Percentiles rank a stretch among this genome's conserved stretches.
phyloP scores from a whole-genome alignment of 2,797 vertebrate genomes.

The Carcharodon carcharias region DNA sequence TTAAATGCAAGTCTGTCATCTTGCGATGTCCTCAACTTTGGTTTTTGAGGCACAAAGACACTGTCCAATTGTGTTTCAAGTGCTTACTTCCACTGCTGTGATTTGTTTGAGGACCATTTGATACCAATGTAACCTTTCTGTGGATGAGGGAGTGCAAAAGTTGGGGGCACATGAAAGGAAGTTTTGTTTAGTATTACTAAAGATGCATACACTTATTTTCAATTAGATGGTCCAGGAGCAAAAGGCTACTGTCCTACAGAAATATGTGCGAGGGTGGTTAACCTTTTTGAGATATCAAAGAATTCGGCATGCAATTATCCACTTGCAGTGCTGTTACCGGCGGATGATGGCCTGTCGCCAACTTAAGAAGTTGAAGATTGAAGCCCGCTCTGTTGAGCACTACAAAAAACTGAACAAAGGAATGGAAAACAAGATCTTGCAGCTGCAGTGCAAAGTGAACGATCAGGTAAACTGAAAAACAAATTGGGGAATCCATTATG shows the following conservation, averaged over 20 bases:
- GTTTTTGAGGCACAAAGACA: neutral
- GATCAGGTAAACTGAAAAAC: constrained; percentile 53
- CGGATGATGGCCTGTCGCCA: constrained; percentile 56
- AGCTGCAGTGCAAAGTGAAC: constrained; percentile 64
- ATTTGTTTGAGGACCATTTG: neutral
- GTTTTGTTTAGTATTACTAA: neutral
- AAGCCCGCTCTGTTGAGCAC: constrained; percentile 63
- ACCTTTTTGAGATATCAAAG: constrained; percentile 49
- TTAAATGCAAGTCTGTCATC: neutral
- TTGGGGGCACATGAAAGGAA: no score
- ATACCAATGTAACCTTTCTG: neutral
- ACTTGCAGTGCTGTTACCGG: constrained; percentile 68
- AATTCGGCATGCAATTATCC: constrained; percentile 50
- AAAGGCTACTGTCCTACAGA: constrained; percentile 57
- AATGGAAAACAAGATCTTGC: constrained; percentile 69
- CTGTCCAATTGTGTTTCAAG: neutral
- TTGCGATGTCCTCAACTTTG: neutral
- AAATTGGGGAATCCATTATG: neutral
- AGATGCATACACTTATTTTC: neutral
- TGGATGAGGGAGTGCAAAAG: neutral
- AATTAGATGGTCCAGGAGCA: constrained; percentile 50
- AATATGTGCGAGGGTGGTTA: constrained; percentile 60
- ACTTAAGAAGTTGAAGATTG: constrained; percentile 56
- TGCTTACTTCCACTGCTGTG: neutral
- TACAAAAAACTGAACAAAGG: constrained; percentile 67